phyloP scores from a whole-genome alignment of 2,113 vertebrate species.

The Ramphastos sulfuratus region DNA sequence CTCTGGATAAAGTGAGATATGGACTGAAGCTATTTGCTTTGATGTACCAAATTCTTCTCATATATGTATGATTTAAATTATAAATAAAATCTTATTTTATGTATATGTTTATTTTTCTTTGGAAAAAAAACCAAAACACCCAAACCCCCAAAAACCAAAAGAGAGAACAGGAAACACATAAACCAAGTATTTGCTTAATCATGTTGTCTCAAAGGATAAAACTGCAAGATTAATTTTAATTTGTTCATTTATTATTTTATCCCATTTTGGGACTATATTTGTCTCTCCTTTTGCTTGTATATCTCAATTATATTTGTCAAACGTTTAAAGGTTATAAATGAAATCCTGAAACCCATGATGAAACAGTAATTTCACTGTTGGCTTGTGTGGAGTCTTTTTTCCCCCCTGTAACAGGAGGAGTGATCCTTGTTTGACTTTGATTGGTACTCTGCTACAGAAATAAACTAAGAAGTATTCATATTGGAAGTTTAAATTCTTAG shows the following conservation, averaged over 20 bases:
- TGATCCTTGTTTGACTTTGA: not conserved
- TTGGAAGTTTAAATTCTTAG: constrained; percentile 56
- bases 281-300: not conserved
- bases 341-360: not conserved
- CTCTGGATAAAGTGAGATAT: not conserved
- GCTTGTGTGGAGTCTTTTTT: not conserved
- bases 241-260: constrained; percentile 4
- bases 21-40: not conserved
- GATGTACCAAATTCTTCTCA: not conserved
- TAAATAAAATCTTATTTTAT: not conserved
- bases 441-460: not conserved
- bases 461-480: constrained; percentile 3
- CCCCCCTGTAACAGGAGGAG: not conserved
- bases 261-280: not conserved
- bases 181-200: constrained; percentile 15
- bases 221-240: constrained; percentile 27
- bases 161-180: not conserved
- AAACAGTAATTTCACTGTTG: not conserved
- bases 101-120: not conserved
- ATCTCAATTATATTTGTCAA: not conserved
- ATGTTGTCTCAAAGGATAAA: constrained; percentile 26
- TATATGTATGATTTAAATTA: not conserved
- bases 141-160: not conserved
- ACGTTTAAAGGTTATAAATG: not conserved
- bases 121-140: not conserved